Percentiles rank a stretch among this genome's conserved stretches.
Conservation (phyloP, 1,140 invertebrate genomes). For the Drosophila repletoides region DNA sequence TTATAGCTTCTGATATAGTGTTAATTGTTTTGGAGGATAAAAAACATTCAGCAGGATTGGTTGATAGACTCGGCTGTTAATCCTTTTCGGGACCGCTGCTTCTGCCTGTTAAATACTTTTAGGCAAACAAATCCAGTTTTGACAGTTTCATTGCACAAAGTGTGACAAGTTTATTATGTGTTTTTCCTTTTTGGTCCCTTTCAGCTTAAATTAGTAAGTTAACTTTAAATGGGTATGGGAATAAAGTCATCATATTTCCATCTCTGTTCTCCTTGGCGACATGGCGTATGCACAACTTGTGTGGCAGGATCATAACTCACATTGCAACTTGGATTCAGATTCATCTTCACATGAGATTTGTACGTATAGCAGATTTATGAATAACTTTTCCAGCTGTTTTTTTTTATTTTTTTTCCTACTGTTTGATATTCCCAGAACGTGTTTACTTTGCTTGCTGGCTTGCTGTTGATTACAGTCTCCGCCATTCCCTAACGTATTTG, state of each 20-base stretch:
- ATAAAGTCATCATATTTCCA: slow-evolving; percentile 1
- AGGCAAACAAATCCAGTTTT: too few relatives aligned
- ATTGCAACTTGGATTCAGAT: slow-evolving; percentile 12
- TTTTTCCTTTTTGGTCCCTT: too few relatives aligned
- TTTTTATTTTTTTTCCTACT: background rate
- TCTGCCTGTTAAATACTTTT: too few relatives aligned
- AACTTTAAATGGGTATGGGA: background rate
- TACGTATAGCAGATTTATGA: slow-evolving; percentile 30
- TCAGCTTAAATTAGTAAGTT: too few relatives aligned
- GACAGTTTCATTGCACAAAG: too few relatives aligned
- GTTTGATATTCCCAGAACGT: slow-evolving; percentile 8
- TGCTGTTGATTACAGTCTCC: slow-evolving; percentile 12
- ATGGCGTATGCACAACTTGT: slow-evolving; percentile 7
- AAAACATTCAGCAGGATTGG: too few relatives aligned
- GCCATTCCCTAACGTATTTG: background rate
- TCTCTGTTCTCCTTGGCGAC: background rate
- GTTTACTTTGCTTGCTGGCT: background rate
- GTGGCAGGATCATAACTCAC: slow-evolving; percentile 17
- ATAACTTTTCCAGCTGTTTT: background rate
- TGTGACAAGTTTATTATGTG: too few relatives aligned
- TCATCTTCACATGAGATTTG: slow-evolving; percentile 4
- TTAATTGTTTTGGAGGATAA: too few relatives aligned
- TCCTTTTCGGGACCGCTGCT: too few relatives aligned
- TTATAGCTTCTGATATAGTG: too few relatives aligned
- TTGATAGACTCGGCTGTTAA: too few relatives aligned